phyloP scores from a whole-genome alignment of 2,113 vertebrate genomes.

The Vidua chalybeata region DNA sequence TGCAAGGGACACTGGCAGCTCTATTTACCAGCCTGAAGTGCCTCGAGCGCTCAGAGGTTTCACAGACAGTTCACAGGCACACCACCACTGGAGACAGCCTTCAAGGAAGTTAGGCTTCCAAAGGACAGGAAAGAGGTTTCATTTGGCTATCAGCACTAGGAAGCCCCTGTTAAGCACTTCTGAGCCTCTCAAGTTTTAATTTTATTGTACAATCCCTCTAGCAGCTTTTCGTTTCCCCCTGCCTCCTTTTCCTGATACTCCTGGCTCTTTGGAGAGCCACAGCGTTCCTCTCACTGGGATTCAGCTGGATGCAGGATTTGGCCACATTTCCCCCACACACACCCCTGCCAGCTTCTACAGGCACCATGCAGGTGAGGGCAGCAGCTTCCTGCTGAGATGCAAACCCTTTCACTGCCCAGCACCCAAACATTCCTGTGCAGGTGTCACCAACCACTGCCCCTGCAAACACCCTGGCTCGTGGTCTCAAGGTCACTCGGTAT shows the following conservation, averaged over 20 bases:
- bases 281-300: too few species aligned
- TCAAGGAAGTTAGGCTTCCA: neutral
- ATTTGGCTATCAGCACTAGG: neutral
- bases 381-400: neutral
- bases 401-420: neutral
- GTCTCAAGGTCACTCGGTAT: neutral
- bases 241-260: neutral
- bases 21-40: neutral
- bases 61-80: neutral
- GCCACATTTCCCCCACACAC: neutral
- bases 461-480: neutral
- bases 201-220: neutral
- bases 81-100: neutral
- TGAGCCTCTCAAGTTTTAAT: neutral
- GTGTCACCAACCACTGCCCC: neutral
- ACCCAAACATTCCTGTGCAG: neutral
- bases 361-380: neutral
- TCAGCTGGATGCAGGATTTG: neutral
- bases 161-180: neutral
- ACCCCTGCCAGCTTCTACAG: neutral
- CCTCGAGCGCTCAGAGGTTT: neutral
- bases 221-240: neutral
- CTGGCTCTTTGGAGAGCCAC: neutral
- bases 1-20: neutral
- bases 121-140: neutral